phyloP scores from a whole-genome alignment of 2,797 vertebrate species.

The Limosa lapponica region DNA sequence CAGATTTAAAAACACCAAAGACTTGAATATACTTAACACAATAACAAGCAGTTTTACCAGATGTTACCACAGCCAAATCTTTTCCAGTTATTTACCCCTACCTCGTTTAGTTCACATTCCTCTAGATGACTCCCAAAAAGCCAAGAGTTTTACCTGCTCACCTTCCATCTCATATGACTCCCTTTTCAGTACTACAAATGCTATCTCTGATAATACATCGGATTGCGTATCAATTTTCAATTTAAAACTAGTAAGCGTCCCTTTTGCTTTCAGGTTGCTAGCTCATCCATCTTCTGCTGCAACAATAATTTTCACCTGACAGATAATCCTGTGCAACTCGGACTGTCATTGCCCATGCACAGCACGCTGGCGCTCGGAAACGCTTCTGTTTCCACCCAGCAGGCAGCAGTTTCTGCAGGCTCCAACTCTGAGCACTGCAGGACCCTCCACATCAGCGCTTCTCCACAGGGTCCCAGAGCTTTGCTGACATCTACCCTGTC shows the following conservation, averaged over 20 bases:
- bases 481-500: accelerated
- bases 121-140: not conserved
- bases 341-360: not conserved
- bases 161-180: not conserved
- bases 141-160: not conserved
- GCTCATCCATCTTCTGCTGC: not conserved
- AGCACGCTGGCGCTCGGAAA: accelerated
- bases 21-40: not conserved
- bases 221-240: not conserved
- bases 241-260: not conserved
- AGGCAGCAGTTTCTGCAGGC: not conserved
- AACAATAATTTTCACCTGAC: not conserved
- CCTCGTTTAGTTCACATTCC: not conserved
- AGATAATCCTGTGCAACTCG: not conserved
- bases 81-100: not conserved
- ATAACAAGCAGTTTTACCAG: not conserved
- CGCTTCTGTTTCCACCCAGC: not conserved
- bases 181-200: not conserved
- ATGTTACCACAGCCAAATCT: not conserved
- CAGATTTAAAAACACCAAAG: not conserved
- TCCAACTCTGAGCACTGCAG: not conserved
- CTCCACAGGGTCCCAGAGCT: not conserved
- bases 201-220: not conserved
- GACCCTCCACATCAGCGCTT: not conserved
- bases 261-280: not conserved